Conservation (phyloP, 2,888 invertebrate species). For the Pristionchus arcanus region DNA sequence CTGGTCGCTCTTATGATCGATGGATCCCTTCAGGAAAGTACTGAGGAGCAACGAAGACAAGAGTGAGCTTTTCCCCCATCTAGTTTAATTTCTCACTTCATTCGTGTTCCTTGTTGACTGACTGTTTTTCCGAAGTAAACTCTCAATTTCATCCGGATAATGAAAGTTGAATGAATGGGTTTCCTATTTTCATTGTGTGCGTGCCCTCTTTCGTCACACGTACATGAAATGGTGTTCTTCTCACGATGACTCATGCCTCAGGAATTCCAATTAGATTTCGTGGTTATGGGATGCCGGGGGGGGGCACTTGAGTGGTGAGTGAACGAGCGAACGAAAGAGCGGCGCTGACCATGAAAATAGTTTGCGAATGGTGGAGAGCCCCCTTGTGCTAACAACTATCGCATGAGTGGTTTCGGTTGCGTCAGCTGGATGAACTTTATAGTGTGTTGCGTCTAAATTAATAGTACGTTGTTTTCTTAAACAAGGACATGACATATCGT, state of each 20-base stretch:
- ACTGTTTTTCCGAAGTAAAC: neutral
- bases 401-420: neutral
- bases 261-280: slow-evolving; percentile 7
- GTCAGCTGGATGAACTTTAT: slow-evolving; percentile 17
- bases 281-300: neutral
- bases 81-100: too few relatives aligned
- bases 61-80: neutral
- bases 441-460: neutral
- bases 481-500: neutral
- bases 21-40: neutral
- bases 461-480: neutral
- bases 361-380: neutral
- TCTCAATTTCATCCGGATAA: neutral
- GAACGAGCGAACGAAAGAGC: neutral
- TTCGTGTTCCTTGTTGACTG: neutral
- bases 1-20: slow-evolving; percentile 5
- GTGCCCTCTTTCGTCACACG: neutral
- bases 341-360: neutral
- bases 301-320: neutral
- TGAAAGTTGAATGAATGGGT: too few relatives aligned
- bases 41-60: slow-evolving; percentile 1
- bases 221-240: neutral
- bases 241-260: neutral
- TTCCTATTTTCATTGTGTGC: too few relatives aligned
- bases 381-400: neutral